These are phyloP conservation scores for Mugil cephalus DNA, from an alignment of 2,113 vertebrate genomes.

Conservation along the genomic window DNA sequence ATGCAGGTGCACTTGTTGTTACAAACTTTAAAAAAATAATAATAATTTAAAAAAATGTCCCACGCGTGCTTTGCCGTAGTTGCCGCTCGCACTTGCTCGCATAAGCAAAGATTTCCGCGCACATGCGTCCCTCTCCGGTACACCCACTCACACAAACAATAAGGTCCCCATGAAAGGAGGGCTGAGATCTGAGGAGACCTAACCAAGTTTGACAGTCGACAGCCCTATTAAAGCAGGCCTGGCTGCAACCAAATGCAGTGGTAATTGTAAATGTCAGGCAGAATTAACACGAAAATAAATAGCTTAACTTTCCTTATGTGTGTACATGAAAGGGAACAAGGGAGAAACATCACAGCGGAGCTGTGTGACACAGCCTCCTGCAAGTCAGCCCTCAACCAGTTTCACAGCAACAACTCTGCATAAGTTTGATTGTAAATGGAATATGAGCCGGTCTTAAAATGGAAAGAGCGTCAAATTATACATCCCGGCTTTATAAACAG, in stretches of 20 bases:
- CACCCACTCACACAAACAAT: slow-evolving; percentile 55
- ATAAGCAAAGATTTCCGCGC: slow-evolving; percentile 26
- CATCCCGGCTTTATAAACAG: slow-evolving; percentile 45
- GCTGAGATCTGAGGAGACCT: slow-evolving; percentile 77
- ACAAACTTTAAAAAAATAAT: background rate
- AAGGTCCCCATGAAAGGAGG: slow-evolving; percentile 73
- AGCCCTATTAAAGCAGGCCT: slow-evolving; percentile 81
- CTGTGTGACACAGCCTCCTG: slow-evolving; percentile 12
- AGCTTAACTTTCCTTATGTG: slow-evolving; percentile 68
- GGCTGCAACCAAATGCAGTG: slow-evolving; percentile 81
- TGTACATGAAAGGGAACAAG: slow-evolving; percentile 41
- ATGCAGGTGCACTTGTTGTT: slow-evolving; percentile 33
- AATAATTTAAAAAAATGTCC: background rate
- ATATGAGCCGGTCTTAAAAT: slow-evolving; percentile 17
- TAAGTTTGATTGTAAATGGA: slow-evolving; percentile 33
- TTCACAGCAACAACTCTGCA: slow-evolving; percentile 21
- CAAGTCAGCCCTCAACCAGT: slow-evolving; percentile 36
- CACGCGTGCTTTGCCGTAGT: background rate
- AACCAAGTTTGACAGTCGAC: slow-evolving; percentile 87
- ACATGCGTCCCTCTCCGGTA: slow-evolving; percentile 9
- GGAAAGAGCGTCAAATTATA: slow-evolving; percentile 26
- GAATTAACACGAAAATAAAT: slow-evolving; percentile 85
- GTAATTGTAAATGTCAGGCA: slow-evolving; percentile 87
- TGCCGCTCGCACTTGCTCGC: too few species aligned
- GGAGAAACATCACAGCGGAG: slow-evolving; percentile 44